phyloP scores from a whole-genome alignment of 1,140 invertebrate species.

The Micrasema longulum region DNA sequence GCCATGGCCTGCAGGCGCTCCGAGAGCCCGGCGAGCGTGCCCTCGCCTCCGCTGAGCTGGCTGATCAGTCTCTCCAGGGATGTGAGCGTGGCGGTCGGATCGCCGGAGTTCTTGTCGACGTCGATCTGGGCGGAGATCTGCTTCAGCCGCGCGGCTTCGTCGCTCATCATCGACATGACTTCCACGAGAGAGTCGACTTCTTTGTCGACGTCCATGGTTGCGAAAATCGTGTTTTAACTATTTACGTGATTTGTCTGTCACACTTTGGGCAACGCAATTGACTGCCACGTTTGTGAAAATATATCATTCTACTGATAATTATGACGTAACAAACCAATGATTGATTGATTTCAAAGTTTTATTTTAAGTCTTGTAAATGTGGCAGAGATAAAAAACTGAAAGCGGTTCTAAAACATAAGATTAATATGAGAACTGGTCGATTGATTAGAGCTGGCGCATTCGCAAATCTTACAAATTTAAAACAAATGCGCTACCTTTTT shows the following conservation, averaged over 20 bases:
- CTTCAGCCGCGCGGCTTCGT: conserved; percentile 24
- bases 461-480: too few relatives aligned
- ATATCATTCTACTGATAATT: too few relatives aligned
- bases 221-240: background rate
- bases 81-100: background rate
- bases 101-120: background rate
- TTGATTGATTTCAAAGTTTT: too few relatives aligned
- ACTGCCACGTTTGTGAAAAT: background rate
- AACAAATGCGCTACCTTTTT: too few relatives aligned
- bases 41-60: conserved; percentile 27
- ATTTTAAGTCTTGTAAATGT: too few relatives aligned
- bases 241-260: too few relatives aligned
- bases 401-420: too few relatives aligned
- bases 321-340: too few relatives aligned
- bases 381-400: too few relatives aligned
- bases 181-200: conserved; percentile 23
- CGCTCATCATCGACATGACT: conserved; percentile 12
- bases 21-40: conserved; percentile 50
- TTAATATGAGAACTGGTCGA: too few relatives aligned
- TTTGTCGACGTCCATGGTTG: background rate
- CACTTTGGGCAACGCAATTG: too few relatives aligned
- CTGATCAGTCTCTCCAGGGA: conserved; percentile 8
- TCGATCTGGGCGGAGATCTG: conserved; percentile 6
- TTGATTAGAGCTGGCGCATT: too few relatives aligned
- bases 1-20: conserved; percentile 59